Percentiles rank a stretch among this genome's conserved stretches.
Evolutionary conservation across 2,888 invertebrate genomes (phyloP).

Genomic region (Taphrorychus bicolor): DNA sequence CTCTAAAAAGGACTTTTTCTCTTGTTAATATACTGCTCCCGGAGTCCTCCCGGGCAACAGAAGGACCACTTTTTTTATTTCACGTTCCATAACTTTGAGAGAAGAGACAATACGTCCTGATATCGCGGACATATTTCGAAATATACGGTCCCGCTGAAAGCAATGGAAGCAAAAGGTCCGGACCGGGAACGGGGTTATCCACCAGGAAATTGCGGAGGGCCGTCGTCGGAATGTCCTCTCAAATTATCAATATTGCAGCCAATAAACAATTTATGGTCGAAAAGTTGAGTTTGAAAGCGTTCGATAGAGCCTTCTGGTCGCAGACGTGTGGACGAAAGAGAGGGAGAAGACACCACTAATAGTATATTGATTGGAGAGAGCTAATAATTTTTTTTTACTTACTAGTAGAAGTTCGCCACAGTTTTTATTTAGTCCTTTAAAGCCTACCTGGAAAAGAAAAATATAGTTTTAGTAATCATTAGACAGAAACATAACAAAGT

Average conservation of each 20-base stretch:
- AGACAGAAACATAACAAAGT: too few relatives aligned
- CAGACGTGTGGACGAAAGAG: too few relatives aligned
- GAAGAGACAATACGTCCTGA: conserved; percentile 11
- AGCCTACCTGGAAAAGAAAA: too few relatives aligned
- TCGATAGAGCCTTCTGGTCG: too few relatives aligned
- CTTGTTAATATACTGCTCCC: neutral
- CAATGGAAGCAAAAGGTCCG: conserved; percentile 26
- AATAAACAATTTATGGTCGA: conserved; percentile 27
- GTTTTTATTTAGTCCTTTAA: too few relatives aligned
- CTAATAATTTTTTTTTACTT: too few relatives aligned
- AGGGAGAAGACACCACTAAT: too few relatives aligned
- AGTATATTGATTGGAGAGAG: too few relatives aligned
- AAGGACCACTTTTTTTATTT: neutral
- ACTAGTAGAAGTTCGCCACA: too few relatives aligned
- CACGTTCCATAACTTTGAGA: neutral
- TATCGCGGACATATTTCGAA: conserved; percentile 34
- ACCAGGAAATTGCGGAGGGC: conserved; percentile 25
- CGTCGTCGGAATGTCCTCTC: conserved; percentile 10
- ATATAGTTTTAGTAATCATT: too few relatives aligned
- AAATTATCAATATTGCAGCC: conserved; percentile 22
- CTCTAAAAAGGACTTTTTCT: neutral
- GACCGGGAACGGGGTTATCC: conserved; percentile 17
- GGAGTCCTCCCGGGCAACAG: neutral
- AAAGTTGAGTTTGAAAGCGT: conserved; percentile 1
- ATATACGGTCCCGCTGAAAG: conserved; percentile 27